Evolutionary conservation across 2,113 vertebrate genomes (phyloP).

Genomic region (Brachyhypopomus occidentalis): DNA sequence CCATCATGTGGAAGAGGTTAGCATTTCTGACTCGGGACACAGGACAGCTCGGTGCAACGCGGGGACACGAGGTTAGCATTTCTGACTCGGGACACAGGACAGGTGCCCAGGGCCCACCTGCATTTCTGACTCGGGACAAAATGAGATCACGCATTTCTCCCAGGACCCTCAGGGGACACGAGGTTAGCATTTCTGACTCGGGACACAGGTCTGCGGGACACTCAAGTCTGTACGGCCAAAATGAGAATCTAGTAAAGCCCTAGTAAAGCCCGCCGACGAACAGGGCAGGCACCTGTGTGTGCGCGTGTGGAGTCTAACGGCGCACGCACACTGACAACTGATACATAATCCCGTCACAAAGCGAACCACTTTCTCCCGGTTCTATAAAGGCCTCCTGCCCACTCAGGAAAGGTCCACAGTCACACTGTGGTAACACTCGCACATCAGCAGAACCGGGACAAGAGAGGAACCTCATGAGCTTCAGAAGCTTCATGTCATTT

Average conservation of each 20-base stretch:
- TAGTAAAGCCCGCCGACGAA: constrained; percentile 22
- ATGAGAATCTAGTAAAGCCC: constrained; percentile 40
- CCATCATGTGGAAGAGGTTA: too few species aligned
- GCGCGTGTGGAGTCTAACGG: constrained; percentile 18
- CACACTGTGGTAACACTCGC: background rate
- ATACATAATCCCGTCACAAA: constrained; percentile 39
- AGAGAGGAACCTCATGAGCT: background rate
- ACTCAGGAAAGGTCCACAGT: background rate
- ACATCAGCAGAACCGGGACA: background rate
- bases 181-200: too few species aligned
- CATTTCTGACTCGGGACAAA: too few species aligned
- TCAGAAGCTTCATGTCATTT: background rate
- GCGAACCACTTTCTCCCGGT: background rate
- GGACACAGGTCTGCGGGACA: too few species aligned
- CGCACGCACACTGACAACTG: constrained; percentile 7
- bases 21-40: too few species aligned
- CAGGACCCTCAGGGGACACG: too few species aligned
- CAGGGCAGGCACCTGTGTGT: constrained; percentile 29
- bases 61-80: too few species aligned
- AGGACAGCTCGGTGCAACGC: too few species aligned
- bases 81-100: too few species aligned
- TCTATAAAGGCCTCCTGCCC: constrained; percentile 12
- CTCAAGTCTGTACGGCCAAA: constrained; percentile 34
- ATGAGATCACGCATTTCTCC: too few species aligned
- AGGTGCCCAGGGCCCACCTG: too few species aligned